phyloP scores from a whole-genome alignment of 2,888 invertebrate species.

The Cheilosia grossa region DNA sequence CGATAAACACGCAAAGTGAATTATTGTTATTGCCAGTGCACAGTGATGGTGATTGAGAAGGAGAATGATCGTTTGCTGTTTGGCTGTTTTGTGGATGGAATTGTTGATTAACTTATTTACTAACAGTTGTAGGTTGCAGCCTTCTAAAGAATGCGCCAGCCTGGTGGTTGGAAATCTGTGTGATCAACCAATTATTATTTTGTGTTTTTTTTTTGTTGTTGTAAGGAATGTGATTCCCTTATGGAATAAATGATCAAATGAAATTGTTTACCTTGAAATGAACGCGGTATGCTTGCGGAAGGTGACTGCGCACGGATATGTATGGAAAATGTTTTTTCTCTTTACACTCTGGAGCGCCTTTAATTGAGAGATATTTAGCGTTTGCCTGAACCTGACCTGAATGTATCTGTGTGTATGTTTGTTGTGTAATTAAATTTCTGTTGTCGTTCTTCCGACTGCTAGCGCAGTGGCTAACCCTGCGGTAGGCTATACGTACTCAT shows the following conservation, averaged over 20 bases:
- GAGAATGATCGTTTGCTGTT: conserved; percentile 26
- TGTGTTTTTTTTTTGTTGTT: conserved; percentile 5
- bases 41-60: conserved; percentile 39
- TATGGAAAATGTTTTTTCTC: neutral
- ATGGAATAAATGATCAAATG: conserved; percentile 5
- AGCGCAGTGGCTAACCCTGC: too few relatives aligned
- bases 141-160: conserved; percentile 32
- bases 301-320: neutral
- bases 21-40: conserved; percentile 33
- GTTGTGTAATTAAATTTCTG: too few relatives aligned
- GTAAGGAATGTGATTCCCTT: conserved; percentile 12
- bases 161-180: conserved; percentile 6
- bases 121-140: conserved; percentile 24
- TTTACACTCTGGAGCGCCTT: too few relatives aligned
- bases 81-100: conserved; percentile 20
- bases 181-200: conserved; percentile 27
- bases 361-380: too few relatives aligned
- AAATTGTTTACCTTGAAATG: conserved; percentile 2
- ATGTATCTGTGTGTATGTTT: neutral
- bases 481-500: too few relatives aligned
- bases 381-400: neutral
- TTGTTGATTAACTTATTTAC: conserved; percentile 10
- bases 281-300: too few relatives aligned
- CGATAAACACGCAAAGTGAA: conserved; percentile 18
- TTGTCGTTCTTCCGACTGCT: too few relatives aligned